These are phyloP conservation scores for Cerceris rybyensis DNA, from an alignment of 2,888 invertebrate species.

Conservation along the genomic window DNA sequence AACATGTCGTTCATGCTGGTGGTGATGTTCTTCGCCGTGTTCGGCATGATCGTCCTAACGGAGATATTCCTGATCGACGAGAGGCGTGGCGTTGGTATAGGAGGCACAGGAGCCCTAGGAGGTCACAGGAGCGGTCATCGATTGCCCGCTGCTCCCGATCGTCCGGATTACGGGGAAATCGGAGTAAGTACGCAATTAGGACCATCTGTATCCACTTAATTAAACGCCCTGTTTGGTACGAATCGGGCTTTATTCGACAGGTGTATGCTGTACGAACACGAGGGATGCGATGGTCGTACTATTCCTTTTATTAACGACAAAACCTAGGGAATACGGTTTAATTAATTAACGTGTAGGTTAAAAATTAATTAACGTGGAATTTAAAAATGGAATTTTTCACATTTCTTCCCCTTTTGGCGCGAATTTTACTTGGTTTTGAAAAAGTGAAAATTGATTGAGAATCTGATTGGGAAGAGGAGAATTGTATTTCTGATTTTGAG, in stretches of 20 bases:
- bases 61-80: slow-evolving; percentile 89
- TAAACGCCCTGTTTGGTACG: slow-evolving; percentile 23
- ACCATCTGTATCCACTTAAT: slow-evolving; percentile 50
- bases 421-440: too few relatives aligned
- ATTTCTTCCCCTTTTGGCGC: too few relatives aligned
- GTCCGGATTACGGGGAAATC: slow-evolving; percentile 88
- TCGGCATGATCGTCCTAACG: slow-evolving; percentile 93
- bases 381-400: too few relatives aligned
- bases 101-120: slow-evolving; percentile 83
- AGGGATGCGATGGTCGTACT: background rate
- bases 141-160: slow-evolving; percentile 82
- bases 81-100: slow-evolving; percentile 83
- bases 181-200: slow-evolving; percentile 71
- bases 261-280: background rate
- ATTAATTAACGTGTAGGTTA: too few relatives aligned
- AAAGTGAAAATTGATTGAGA: too few relatives aligned
- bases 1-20: slow-evolving; percentile 95
- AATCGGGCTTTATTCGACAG: slow-evolving; percentile 12
- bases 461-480: too few relatives aligned
- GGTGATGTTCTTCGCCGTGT: slow-evolving; percentile 94
- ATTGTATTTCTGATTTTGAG: too few relatives aligned
- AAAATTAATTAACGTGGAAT: too few relatives aligned
- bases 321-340: too few relatives aligned
- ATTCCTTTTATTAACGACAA: too few relatives aligned
- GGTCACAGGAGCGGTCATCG: slow-evolving; percentile 82